Percentiles rank a stretch among this genome's conserved stretches.
phyloP scores from a whole-genome alignment of 37 sponge, comb jelly and placozoan genomes.

The Hormiphora californensis region DNA sequence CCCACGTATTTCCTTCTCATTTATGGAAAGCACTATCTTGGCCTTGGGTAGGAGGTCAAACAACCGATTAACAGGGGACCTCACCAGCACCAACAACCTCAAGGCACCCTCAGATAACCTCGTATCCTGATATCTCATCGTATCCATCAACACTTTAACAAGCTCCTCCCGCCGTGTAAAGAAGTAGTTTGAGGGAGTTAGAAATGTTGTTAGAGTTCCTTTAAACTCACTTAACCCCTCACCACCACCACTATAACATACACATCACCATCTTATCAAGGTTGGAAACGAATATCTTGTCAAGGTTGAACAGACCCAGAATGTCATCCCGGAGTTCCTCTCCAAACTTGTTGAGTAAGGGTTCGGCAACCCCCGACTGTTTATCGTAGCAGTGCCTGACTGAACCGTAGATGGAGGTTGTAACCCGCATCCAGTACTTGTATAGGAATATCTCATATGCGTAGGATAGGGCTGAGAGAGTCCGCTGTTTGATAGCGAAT shows the following conservation, averaged over 20 bases:
- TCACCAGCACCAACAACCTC: background rate
- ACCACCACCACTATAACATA: too few relatives aligned
- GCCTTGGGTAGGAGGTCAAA: conserved; percentile 1
- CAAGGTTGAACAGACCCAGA: too few relatives aligned
- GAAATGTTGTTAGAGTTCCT: too few relatives aligned
- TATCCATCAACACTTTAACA: background rate
- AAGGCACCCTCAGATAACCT: background rate
- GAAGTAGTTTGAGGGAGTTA: too few relatives aligned
- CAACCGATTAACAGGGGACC: background rate
- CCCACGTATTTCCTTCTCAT: too few relatives aligned
- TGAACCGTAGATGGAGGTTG: background rate
- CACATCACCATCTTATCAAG: too few relatives aligned
- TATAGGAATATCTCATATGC: background rate
- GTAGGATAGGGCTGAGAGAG: background rate
- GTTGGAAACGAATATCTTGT: too few relatives aligned
- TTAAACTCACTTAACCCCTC: too few relatives aligned
- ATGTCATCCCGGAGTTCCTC: too few relatives aligned
- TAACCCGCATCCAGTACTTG: background rate
- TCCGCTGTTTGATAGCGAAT: background rate
- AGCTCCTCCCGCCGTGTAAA: background rate
- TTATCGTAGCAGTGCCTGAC: background rate
- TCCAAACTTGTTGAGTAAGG: too few relatives aligned
- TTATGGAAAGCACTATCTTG: background rate
- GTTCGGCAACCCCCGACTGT: too few relatives aligned
- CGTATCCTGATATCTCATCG: background rate